Conservation (phyloP, 1,140 invertebrate species). For the Dermatophagoides farinae region DNA sequence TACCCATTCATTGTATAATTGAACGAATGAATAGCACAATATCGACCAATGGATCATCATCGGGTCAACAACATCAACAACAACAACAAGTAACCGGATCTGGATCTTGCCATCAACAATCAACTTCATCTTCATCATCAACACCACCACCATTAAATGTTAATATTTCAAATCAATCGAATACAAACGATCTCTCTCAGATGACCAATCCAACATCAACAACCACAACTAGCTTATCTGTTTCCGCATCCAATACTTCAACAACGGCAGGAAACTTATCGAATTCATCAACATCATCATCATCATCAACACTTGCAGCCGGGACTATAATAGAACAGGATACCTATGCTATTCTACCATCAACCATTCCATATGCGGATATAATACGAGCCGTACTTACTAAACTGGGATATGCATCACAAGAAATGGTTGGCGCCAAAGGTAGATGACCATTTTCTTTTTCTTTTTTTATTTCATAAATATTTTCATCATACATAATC, state of each 20-base stretch:
- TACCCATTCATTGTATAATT: conserved; percentile 77
- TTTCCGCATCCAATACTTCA: not conserved
- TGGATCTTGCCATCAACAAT: not conserved
- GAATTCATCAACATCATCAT: not conserved
- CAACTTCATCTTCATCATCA: not conserved
- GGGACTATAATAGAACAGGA: conserved; percentile 29
- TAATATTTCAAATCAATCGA: not conserved
- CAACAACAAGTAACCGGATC: not conserved
- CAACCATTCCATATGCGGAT: conserved; percentile 63
- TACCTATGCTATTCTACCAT: conserved; percentile 76
- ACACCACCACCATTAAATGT: not conserved
- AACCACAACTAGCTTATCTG: not conserved
- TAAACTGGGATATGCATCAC: conserved; percentile 51
- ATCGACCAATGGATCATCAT: conserved; percentile 6
- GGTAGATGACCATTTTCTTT: conserved; percentile 30
- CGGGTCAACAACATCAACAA: not conserved
- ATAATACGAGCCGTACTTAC: conserved; percentile 52
- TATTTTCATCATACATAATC: not conserved
- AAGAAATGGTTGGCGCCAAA: conserved; percentile 51
- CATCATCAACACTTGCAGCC: no score
- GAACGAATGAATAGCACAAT: conserved; percentile 13
- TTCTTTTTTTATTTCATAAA: no score
- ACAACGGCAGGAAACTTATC: not conserved
- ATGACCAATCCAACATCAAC: not conserved
- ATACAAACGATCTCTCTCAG: conserved; percentile 3